A percentile compares a stretch with the other conserved stretches of the same genome.
phyloP scores from a whole-genome alignment of 2,888 invertebrate species.

The Pristionchus mayeri region DNA sequence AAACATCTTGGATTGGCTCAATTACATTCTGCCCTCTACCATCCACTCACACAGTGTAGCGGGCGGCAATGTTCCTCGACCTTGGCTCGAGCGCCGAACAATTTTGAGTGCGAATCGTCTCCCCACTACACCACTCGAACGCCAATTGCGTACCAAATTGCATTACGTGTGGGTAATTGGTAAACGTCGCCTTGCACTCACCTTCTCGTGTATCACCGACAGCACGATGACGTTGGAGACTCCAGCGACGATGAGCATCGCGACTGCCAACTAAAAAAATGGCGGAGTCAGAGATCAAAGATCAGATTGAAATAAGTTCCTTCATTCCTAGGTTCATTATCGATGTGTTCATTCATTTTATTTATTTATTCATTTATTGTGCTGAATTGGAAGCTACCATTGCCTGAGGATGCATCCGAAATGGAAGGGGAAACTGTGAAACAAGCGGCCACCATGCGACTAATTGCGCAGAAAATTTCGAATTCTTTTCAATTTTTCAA shows the following conservation, averaged over 20 bases:
- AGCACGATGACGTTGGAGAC: constrained; percentile 78
- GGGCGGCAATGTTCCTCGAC: background rate
- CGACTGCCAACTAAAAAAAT: constrained; percentile 62
- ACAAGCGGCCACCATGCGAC: too few species aligned
- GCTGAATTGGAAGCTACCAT: too few species aligned
- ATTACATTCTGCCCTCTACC: background rate
- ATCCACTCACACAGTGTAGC: background rate
- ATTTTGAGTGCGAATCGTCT: background rate
- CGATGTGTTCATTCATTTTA: too few species aligned
- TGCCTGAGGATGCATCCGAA: too few species aligned
- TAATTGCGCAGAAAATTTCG: too few species aligned
- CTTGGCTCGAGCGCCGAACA: background rate
- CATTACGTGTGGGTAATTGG: background rate
- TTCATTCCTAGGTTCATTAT: background rate
- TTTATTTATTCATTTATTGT: too few species aligned
- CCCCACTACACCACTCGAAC: constrained; percentile 1
- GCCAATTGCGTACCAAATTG: background rate
- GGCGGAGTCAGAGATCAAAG: constrained; percentile 2
- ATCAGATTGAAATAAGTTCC: background rate
- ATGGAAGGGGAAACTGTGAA: too few species aligned
- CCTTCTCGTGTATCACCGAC: constrained; percentile 89
- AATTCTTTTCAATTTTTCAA: too few species aligned
- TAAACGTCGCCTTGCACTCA: constrained; percentile 75
- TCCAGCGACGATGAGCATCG: constrained; percentile 71
- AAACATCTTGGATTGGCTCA: background rate